Base-by-base conservation (phyloP, 2,797 vertebrate species). In the Pempheris klunzingeri region DNA sequence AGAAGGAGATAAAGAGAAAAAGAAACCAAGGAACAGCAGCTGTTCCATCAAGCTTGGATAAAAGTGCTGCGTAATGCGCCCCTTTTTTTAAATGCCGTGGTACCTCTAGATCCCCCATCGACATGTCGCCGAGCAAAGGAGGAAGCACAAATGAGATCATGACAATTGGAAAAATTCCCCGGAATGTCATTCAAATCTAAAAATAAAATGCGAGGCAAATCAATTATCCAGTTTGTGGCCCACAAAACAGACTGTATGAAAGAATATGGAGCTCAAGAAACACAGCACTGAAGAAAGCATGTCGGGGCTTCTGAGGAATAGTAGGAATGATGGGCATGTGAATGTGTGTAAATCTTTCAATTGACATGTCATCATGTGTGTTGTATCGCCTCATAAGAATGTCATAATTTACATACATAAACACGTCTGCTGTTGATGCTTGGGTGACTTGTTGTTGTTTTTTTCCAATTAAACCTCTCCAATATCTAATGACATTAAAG, bases 161-260 rank as follows among this genome's bases (percentile, higher is more conserved):
- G 89, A 92, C 92, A 92, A 93, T 95, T 92, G 86, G 69, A 94
- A 92, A 92, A 91, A 95, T 94, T 92, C 80, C 63, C 77, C 44
- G 44, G 78, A 87, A 91, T 90, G 93, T 93, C 93, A 95, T 90
- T 95, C 93, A 95, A 92, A 87, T 91, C 80, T 90, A 90, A 88
- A 92, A 87, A 90, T 87, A 89, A 81, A 81, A 90, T 82, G 70
- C 82, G 34, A 83, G 61, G 69, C 68, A 83, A 84, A 90, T 89
- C 91, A 75, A 88, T 94, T 91, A 88, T 79, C 65, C 52, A 57
- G 84, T 87, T 84, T 85, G 82, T 80, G 83, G 81, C 83, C 81
- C 81, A 83, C 67, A 88, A 88, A 90, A 81, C 85, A 86, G 61
- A 74, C 52, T 52, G 60, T 26, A 74, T 6, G 70, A 80, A 80